These are phyloP conservation scores for Drosophila nebulosa DNA, from an alignment of 1,140 invertebrate species.

Conservation along the genomic window DNA sequence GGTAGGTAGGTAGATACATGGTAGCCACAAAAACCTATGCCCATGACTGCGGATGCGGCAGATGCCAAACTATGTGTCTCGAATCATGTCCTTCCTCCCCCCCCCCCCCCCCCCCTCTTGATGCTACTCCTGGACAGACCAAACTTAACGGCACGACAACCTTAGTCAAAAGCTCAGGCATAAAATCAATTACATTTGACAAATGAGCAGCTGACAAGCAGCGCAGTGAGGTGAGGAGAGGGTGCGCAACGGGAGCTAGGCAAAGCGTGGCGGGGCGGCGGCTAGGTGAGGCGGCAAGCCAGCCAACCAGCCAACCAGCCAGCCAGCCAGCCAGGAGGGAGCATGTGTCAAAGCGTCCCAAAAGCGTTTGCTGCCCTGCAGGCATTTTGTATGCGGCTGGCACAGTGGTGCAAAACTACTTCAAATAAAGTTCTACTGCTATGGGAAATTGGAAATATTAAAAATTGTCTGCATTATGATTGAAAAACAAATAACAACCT, in stretches of 20 bases:
- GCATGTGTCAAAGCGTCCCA: slow-evolving; percentile 56
- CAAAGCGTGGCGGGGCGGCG: neutral
- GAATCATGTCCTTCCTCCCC: neutral
- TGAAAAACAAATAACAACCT: too few relatives aligned
- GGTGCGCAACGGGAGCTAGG: neutral
- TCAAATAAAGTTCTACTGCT: too few relatives aligned
- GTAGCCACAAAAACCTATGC: slow-evolving; percentile 43
- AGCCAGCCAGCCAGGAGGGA: slow-evolving; percentile 9
- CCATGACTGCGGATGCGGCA: slow-evolving; percentile 8
- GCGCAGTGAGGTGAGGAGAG: slow-evolving; percentile 9
- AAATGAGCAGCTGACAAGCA: slow-evolving; percentile 76
- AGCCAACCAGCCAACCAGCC: too few relatives aligned
- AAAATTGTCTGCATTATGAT: too few relatives aligned
- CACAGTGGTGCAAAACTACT: slow-evolving; percentile 1
- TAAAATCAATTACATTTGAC: slow-evolving; percentile 79
- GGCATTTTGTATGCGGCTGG: slow-evolving; percentile 25
- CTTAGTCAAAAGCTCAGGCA: slow-evolving; percentile 72
- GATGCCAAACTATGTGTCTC: neutral
- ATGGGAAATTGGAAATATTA: too few relatives aligned
- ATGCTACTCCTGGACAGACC: neutral
- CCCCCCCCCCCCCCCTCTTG: neutral
- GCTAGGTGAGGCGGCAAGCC: neutral
- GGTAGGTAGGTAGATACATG: too few relatives aligned
- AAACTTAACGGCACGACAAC: slow-evolving; percentile 45
- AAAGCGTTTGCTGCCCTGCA: slow-evolving; percentile 47